A percentile compares a stretch with the other conserved stretches of the same genome.
Evolutionary conservation across 2,113 vertebrate species (phyloP).

Genomic region (Nipponia nippon): DNA sequence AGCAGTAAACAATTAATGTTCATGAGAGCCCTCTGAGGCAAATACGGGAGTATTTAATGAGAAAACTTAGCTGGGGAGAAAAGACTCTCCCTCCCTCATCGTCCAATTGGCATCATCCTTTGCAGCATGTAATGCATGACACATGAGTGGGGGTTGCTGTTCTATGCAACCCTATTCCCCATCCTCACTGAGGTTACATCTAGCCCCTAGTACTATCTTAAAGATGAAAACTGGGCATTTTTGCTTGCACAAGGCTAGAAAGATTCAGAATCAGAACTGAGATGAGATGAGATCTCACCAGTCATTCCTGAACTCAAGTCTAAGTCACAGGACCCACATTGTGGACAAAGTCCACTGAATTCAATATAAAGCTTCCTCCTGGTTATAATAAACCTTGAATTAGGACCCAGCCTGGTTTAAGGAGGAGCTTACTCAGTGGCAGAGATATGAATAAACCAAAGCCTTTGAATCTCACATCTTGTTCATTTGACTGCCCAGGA

Average conservation of each 20-base stretch:
- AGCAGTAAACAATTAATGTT: background rate
- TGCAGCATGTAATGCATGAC: fast-evolving
- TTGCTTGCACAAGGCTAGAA: background rate
- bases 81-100: background rate
- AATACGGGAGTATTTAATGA: background rate
- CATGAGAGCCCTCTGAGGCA: background rate
- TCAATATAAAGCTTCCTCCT: background rate
- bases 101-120: background rate
- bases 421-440: background rate
- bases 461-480: background rate
- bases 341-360: background rate
- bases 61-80: background rate
- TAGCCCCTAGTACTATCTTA: background rate
- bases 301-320: background rate
- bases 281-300: background rate
- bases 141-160: background rate
- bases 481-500: background rate
- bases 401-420: background rate
- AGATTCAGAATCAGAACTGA: background rate
- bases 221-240: background rate
- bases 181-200: background rate
- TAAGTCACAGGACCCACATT: background rate
- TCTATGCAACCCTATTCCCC: background rate
- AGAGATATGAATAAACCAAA: background rate
- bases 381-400: background rate